Evolutionary conservation across 2,888 invertebrate genomes (phyloP), one percentile per base, ranked within the genome.

Genomic region (Brachyptera putata): DNA sequence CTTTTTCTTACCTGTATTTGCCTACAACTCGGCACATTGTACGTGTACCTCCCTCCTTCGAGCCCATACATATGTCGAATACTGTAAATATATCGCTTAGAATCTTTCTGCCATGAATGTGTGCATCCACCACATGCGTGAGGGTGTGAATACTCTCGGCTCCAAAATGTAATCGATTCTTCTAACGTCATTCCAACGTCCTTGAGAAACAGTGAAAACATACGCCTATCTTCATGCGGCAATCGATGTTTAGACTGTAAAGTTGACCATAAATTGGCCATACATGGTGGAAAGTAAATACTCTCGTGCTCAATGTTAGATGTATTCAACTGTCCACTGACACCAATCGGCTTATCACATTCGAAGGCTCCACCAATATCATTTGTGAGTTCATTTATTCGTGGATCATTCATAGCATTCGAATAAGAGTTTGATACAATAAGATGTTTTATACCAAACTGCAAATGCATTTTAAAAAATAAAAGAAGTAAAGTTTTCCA

Each of bases 51-150:
- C n/a, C 79, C 75, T 3, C 88, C 87, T 73, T 86, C 86, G 53
- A 86, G 73, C 0, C 87, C 87, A 75, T 87, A 88, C 73, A 87
- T 75, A 69, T 88, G 87, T 62, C 85, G 76, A 56, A 87, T 85
- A 60, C 84, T 84, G 73, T 86, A 86, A 3, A 80, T 70, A 71
- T 82, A 85, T 67, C 84, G 82, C 24, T 78, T 80, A 65, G 81
- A 80, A 72, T 83, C 80, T 49, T 76, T 77, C 56, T 80, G 77
- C 87, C 87, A 88, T 65, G 74, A 77, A 67, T 87, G 87, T 18
- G 75, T 74, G 67, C 86, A 87, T 48, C 71, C 73, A 56, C 69
- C 71, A 37, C 79, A 76, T 1, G 63, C 60, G 62, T 71, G 70
- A 43, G 74, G 73, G 67, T 80, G 77, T 1, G 77, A 78, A 71